Conservation (phyloP, 2,888 invertebrate species). For the Chrysolina haemoptera region DNA sequence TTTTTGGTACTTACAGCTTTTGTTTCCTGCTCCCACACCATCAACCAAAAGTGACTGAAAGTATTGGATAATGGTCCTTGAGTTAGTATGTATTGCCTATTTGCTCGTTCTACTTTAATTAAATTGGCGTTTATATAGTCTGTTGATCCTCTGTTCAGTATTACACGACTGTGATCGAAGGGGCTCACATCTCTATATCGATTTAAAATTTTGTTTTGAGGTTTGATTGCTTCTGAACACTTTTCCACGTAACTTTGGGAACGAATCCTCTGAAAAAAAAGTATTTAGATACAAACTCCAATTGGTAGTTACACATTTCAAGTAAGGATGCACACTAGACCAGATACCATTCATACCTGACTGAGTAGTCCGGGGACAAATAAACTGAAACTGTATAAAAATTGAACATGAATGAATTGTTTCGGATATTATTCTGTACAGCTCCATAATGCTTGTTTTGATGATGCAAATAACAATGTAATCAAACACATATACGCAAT, state of each 20-base stretch:
- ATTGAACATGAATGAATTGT: not conserved
- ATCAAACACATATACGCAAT: too few relatives aligned
- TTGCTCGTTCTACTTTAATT: constrained; percentile 87
- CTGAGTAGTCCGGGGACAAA: too few relatives aligned
- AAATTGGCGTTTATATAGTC: constrained; percentile 97
- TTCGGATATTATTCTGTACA: not conserved
- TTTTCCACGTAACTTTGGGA: constrained; percentile 79
- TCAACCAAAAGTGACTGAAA: constrained; percentile 95
- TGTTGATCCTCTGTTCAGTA: constrained; percentile 79
- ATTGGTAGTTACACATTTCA: too few relatives aligned
- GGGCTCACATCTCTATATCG: constrained; percentile 97
- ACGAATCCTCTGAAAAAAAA: constrained; percentile 79
- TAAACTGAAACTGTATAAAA: too few relatives aligned
- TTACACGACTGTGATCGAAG: constrained; percentile 93
- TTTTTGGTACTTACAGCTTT: constrained; percentile 72
- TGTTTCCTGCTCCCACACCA: constrained; percentile 96
- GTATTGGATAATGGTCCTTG: constrained; percentile 94
- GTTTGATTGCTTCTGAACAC: constrained; percentile 81
- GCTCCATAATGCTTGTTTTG: too few relatives aligned
- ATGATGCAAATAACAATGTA: too few relatives aligned
- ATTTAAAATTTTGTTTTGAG: constrained; percentile 86
- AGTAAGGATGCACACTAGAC: too few relatives aligned
- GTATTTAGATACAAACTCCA: not conserved
- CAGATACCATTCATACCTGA: too few relatives aligned
- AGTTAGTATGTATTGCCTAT: constrained; percentile 93